Conservation (phyloP, 2,797 vertebrate species). For the Enteromius unitaeniatus region DNA sequence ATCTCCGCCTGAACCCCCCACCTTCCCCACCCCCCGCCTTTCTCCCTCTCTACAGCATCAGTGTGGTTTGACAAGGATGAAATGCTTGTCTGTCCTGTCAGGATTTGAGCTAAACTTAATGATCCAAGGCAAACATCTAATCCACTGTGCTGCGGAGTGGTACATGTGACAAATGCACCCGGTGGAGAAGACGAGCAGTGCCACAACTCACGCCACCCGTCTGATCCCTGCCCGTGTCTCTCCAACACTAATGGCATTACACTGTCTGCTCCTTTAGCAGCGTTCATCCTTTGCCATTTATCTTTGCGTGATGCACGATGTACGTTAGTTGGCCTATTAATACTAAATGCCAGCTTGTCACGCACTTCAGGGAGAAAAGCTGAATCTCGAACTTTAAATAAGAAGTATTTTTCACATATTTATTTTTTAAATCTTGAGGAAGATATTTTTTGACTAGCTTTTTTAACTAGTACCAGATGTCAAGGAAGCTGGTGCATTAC, state of each 20-base stretch:
- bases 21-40: background rate
- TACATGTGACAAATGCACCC: conserved; percentile 59
- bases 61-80: conserved; percentile 60
- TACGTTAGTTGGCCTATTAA: conserved; percentile 23
- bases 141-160: conserved; percentile 60
- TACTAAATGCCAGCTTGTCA: conserved; percentile 39
- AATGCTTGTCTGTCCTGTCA: conserved; percentile 62
- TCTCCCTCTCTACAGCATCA: conserved; percentile 25
- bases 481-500: background rate
- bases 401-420: conserved; percentile 14
- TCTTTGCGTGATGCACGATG: conserved; percentile 31
- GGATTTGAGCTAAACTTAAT: conserved; percentile 66
- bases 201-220: conserved; percentile 59
- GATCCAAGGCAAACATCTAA: conserved; percentile 64
- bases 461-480: background rate
- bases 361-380: conserved; percentile 15
- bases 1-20: background rate
- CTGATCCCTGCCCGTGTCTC: conserved; percentile 58
- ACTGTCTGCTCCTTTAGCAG: conserved; percentile 32
- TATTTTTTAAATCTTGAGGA: conserved; percentile 7
- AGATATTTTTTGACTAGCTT: conserved; percentile 4
- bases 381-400: conserved; percentile 30
- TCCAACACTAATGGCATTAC: conserved; percentile 59
- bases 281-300: conserved; percentile 48
- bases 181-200: conserved; percentile 56